A percentile compares a stretch with the other conserved stretches of the same genome.
phyloP scores from a whole-genome alignment of 2,113 vertebrate species.

The Notothenia coriiceps region DNA sequence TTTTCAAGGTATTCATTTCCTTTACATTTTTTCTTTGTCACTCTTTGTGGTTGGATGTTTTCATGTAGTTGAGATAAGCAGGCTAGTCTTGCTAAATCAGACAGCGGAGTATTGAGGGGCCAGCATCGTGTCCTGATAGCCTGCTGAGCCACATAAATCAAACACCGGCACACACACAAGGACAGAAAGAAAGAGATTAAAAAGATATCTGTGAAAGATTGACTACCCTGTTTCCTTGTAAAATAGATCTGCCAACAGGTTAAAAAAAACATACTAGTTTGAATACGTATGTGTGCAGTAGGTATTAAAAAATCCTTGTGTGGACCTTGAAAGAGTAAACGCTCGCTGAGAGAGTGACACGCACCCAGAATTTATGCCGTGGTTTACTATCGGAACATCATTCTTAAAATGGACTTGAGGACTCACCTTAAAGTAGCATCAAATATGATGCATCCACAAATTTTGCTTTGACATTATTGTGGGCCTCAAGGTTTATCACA shows the following conservation, averaged over 20 bases:
- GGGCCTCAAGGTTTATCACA: constrained; percentile 70
- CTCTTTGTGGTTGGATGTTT: constrained; percentile 43
- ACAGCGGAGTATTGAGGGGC: constrained; percentile 61
- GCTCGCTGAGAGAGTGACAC: constrained; percentile 26
- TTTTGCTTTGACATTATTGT: constrained; percentile 48
- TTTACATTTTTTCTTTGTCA: constrained; percentile 46
- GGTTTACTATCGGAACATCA: constrained; percentile 47
- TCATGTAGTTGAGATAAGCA: constrained; percentile 67
- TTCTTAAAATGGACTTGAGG: constrained; percentile 53
- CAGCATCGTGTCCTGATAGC: constrained; percentile 56
- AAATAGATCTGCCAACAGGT: constrained; percentile 58
- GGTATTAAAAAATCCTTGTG: constrained; percentile 13
- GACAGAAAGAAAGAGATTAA: constrained; percentile 81
- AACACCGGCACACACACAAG: constrained; percentile 64
- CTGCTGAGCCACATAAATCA: constrained; percentile 77
- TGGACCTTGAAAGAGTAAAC: constrained; percentile 72
- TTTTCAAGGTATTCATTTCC: constrained; percentile 65
- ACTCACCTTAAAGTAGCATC: constrained; percentile 67
- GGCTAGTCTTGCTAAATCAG: constrained; percentile 61
- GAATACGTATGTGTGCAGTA: constrained; percentile 19
- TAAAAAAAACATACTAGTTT: constrained; percentile 7
- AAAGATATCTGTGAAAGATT: constrained; percentile 79
- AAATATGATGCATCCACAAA: constrained; percentile 66
- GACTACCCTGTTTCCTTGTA: constrained; percentile 77
- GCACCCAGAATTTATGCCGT: constrained; percentile 49